Conservation (phyloP, 2,888 invertebrate species). For the Acrocera orbiculus region DNA sequence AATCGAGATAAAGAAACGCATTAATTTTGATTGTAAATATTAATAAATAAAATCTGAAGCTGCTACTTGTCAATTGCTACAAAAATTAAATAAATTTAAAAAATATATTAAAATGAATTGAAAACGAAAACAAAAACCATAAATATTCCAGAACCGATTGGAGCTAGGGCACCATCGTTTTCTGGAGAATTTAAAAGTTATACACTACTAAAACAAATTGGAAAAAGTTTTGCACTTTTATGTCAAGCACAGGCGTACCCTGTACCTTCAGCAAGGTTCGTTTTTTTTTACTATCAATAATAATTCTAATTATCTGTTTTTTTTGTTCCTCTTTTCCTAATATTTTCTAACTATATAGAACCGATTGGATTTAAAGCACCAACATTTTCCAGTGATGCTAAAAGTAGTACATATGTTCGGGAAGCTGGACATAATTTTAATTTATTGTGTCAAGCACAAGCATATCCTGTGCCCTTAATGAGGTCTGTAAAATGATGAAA, state of each 20-base stretch:
- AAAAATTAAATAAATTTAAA: neutral
- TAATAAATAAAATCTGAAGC: too few relatives aligned
- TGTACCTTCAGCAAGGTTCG: slow-evolving; percentile 42
- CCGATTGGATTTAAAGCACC: slow-evolving; percentile 43
- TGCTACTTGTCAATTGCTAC: neutral
- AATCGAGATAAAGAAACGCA: too few relatives aligned
- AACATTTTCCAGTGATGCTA: slow-evolving; percentile 40
- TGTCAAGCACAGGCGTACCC: slow-evolving; percentile 52
- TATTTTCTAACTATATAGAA: slow-evolving; percentile 25
- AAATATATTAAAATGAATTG: neutral
- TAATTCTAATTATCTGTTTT: neutral
- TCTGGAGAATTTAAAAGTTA: slow-evolving; percentile 31
- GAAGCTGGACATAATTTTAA: slow-evolving; percentile 34
- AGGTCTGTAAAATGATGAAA: slow-evolving; percentile 36
- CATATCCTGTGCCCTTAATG: slow-evolving; percentile 51
- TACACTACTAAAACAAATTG: slow-evolving; percentile 12
- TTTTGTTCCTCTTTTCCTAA: neutral
- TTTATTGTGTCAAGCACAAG: slow-evolving; percentile 50
- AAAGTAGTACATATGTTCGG: slow-evolving; percentile 35
- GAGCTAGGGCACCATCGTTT: slow-evolving; percentile 38
- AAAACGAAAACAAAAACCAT: too few relatives aligned
- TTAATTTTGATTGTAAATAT: too few relatives aligned
- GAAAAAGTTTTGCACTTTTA: slow-evolving; percentile 36
- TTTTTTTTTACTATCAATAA: neutral
- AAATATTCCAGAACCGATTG: slow-evolving; percentile 36